Evolutionary conservation across 2,888 invertebrate species (phyloP), one percentile per base, ranked within the genome.

Genomic region (Branchellion lobata): DNA sequence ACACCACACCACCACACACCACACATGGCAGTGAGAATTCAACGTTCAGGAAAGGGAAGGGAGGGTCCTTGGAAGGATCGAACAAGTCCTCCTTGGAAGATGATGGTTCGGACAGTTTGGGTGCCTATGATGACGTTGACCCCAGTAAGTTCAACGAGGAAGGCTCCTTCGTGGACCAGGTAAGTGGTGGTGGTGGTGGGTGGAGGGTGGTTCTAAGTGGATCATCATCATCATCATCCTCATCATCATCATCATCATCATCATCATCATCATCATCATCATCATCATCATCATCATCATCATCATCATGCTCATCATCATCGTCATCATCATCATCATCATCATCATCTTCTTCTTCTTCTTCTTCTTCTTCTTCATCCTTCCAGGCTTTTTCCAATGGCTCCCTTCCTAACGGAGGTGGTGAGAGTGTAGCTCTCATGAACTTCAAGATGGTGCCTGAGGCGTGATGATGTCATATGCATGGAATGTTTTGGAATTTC

Each of bases 61-160:
- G 81, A 84, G 78, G 84, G 68, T 81, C 85, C 82, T 77, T 83
- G 76, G 96, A 96, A 89, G 53, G 75, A 21, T 75, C 75, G 24
- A 21, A 27, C 57, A 75, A 75, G 53, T 31, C 29, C 24, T 31
- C 33, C 5, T 36, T 40, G 11, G 75, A 76, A 29, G 80, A 77
- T 74, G 96, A 95, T 89, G 98, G 98, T 87, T 96, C 96, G 57
- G 98, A 99, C 90, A 97, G 96, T 79, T 95, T 99, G 96, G 97
- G 96, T 1, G 98, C 98, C 88, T 98, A 98, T 87, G 97, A 96
- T 81, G 98, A 98, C 88, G 96, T 96, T 80, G 97, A 97, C 87
- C 95, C 96, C 86, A 96, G 95, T 92, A 90, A 89, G 90, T 96
- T 96, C 90, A 95, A 96, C 90, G 98, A 98, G 90, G 98, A 98